Percentiles rank a stretch among this genome's conserved stretches.
Conservation (phyloP, 2,113 vertebrate genomes). For the Alligator sinensis region DNA sequence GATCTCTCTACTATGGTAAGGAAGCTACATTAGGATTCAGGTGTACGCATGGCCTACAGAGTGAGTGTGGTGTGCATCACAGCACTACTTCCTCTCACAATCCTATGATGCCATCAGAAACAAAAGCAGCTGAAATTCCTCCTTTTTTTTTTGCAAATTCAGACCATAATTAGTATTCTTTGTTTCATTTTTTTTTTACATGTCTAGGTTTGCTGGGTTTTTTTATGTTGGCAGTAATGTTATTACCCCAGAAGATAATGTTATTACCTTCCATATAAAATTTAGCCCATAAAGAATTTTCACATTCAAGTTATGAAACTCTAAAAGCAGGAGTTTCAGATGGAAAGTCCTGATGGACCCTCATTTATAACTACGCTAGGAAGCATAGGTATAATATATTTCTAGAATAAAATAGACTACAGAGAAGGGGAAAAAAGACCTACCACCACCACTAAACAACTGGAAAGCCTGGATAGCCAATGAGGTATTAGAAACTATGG, state of each 20-base stretch:
- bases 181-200: neutral
- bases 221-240: neutral
- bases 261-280: neutral
- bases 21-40: too few relatives aligned
- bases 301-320: neutral
- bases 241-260: neutral
- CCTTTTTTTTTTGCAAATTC: neutral
- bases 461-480: neutral
- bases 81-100: too few relatives aligned
- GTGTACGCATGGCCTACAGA: too few relatives aligned
- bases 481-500: neutral
- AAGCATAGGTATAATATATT: neutral
- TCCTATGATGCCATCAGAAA: neutral
- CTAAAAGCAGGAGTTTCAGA: neutral
- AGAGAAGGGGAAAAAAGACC: neutral
- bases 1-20: too few relatives aligned
- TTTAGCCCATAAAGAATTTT: accelerated
- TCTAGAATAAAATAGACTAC: neutral
- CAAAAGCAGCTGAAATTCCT: neutral
- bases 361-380: neutral
- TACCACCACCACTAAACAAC: neutral
- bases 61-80: too few relatives aligned
- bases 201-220: accelerated
- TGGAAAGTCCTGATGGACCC: neutral
- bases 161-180: neutral